These are phyloP conservation scores for Drosophila pachea DNA, from an alignment of 1,140 invertebrate species.

Conservation along the genomic window DNA sequence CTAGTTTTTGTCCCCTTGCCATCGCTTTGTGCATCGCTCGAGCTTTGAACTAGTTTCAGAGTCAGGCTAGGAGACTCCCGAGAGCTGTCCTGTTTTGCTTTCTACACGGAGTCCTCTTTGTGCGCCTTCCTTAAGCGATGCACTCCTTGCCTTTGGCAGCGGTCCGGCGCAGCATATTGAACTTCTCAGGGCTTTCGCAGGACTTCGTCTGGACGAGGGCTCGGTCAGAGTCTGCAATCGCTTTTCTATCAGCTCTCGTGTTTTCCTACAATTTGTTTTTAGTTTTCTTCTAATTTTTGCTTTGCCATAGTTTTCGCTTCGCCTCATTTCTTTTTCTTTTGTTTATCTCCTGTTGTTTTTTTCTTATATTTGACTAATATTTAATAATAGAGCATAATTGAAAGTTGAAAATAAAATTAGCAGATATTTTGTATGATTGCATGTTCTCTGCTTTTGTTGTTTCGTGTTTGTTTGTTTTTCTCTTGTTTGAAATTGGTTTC, in stretches of 20 bases:
- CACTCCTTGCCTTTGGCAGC: background rate
- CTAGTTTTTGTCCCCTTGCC: too few species aligned
- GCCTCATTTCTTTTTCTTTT: conserved; percentile 36
- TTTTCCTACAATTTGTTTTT: conserved; percentile 17
- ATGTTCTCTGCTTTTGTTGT: conserved; percentile 51
- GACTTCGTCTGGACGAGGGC: conserved; percentile 7
- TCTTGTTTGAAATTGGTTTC: conserved; percentile 40
- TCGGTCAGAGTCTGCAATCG: conserved; percentile 44
- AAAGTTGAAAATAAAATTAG: conserved; percentile 74
- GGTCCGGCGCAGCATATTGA: background rate
- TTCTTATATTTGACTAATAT: conserved; percentile 72
- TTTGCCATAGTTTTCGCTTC: conserved; percentile 28
- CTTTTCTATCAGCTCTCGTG: conserved; percentile 7
- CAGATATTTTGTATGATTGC: conserved; percentile 66
- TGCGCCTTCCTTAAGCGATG: too few species aligned
- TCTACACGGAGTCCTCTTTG: too few species aligned
- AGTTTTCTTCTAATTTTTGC: conserved; percentile 13
- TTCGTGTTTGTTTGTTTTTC: conserved; percentile 28
- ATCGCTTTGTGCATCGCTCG: too few species aligned
- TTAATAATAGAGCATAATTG: conserved; percentile 72
- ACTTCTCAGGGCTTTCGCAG: background rate
- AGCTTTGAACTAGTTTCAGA: too few species aligned
- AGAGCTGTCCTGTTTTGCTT: too few species aligned
- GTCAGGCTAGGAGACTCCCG: too few species aligned
- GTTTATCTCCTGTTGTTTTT: conserved; percentile 36